These are phyloP conservation scores for Scomber japonicus DNA, from an alignment of 2,113 vertebrate genomes.

Conservation along the genomic window DNA sequence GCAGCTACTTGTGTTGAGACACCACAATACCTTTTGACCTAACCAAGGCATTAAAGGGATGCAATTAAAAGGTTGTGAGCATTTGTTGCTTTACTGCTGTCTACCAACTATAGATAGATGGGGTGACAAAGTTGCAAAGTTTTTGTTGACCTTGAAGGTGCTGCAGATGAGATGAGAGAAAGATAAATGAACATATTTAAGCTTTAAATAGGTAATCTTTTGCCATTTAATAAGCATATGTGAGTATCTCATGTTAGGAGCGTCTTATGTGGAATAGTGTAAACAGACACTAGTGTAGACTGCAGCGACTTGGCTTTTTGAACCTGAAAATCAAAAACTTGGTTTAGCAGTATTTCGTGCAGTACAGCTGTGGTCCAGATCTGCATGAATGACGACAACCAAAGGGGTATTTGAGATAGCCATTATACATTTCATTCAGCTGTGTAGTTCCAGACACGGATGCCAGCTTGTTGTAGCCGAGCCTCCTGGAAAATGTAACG, in stretches of 20 bases:
- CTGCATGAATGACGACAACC: too few species aligned
- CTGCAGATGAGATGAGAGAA: background rate
- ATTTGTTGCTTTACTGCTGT: background rate
- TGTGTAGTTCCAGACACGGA: background rate
- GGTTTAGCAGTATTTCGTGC: conserved; percentile 1
- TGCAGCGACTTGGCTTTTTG: too few species aligned
- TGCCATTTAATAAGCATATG: background rate
- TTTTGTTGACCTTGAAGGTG: conserved; percentile 6
- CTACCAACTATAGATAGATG: background rate
- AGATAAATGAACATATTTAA: background rate
- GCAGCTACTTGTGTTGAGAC: background rate
- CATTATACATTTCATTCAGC: background rate
- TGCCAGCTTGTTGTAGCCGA: background rate
- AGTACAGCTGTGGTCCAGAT: background rate
- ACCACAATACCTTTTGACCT: background rate
- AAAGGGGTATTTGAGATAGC: background rate
- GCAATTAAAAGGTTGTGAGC: background rate
- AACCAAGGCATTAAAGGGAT: background rate
- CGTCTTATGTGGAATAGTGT: background rate
- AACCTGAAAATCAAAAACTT: too few species aligned
- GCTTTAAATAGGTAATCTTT: background rate
- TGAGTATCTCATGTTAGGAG: background rate
- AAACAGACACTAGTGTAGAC: too few species aligned
- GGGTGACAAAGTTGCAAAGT: background rate
- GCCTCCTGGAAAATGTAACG: background rate